Evolutionary conservation across 2,888 invertebrate species (phyloP), one percentile per base, ranked within the genome.

Genomic region (Oscheius myriophilus): DNA sequence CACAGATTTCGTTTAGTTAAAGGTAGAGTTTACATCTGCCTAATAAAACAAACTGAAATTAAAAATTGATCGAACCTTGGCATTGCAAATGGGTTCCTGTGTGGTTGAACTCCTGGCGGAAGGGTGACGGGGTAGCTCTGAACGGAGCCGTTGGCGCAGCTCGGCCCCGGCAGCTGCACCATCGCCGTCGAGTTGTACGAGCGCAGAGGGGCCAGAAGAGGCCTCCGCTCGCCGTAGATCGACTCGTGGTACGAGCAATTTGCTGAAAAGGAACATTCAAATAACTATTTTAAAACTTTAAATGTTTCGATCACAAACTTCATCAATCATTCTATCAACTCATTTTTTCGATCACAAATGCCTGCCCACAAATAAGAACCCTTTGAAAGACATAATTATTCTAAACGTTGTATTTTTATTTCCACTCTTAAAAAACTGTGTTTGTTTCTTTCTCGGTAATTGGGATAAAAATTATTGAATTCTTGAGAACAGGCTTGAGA

Each of bases 191-290:
- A 39, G n/a, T 52, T 18, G 53, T 14, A 18, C 63, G 42, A 18
- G 39, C 43, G 63, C 51, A 41, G 43, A 21, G n/a, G 23, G 67
- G 57, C 42, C 58, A 67, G 26, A 49, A 67, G 25, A 39, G 67
- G 61, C 52, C 61, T 51, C 26, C 61, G 52, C 52, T 49, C 61
- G 46, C 67, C 25, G 61, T 67, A 67, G 52, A 67, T 67, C 26
- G 59, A 61, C 61, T 67, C 59, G 67, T 67, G 54, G 53, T 67
- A 67, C 59, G 67, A 67, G 61, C 51, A 61, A 26, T 52, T 61
- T 52, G 54, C 67, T 67, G 67, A n/a, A 63, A 51, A 52, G 42
- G 7, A 45, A 12, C 9, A 18, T 51, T 18, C 12, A 51, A 18
- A 51, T 9, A 11, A 51, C 18, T n/a, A 14, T 11, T 11, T 11